phyloP scores from a whole-genome alignment of 2,888 invertebrate species.

The Antheraea assamensis region DNA sequence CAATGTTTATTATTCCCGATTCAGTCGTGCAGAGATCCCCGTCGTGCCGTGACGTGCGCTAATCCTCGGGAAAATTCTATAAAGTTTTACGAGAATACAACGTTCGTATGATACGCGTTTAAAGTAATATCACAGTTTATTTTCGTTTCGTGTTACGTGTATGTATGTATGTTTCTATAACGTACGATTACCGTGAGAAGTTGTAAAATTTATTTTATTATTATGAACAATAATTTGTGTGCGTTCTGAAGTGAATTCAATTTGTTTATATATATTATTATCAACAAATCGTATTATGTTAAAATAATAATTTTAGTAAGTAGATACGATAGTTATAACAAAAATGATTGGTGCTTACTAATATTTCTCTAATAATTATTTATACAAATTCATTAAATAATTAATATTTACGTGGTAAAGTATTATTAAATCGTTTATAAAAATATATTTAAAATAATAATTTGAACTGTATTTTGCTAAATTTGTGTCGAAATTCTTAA shows the following conservation, averaged over 20 bases:
- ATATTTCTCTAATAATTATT: no score
- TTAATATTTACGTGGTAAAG: no score
- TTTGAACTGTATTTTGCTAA: no score
- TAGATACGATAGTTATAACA: not conserved
- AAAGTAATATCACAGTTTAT: conserved; percentile 4
- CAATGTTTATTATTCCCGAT: not conserved
- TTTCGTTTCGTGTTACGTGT: not conserved
- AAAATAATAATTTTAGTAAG: not conserved
- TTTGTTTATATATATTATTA: not conserved
- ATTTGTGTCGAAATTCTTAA: no score
- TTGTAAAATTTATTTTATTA: not conserved
- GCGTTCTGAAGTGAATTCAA: not conserved
- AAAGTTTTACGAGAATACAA: not conserved
- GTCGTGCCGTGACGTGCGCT: not conserved
- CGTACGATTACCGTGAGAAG: not conserved
- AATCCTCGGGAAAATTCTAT: not conserved
- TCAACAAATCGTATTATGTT: not conserved
- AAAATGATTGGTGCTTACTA: not conserved
- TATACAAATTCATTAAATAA: no score
- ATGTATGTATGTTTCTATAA: not conserved
- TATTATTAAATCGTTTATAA: no score
- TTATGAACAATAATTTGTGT: not conserved
- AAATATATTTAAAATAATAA: no score
- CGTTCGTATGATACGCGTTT: not conserved
- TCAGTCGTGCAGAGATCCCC: not conserved